Evolutionary conservation across 2,797 vertebrate genomes (phyloP), one percentile per base, ranked within the genome.

Genomic region (Pachyuromys duprasi): DNA sequence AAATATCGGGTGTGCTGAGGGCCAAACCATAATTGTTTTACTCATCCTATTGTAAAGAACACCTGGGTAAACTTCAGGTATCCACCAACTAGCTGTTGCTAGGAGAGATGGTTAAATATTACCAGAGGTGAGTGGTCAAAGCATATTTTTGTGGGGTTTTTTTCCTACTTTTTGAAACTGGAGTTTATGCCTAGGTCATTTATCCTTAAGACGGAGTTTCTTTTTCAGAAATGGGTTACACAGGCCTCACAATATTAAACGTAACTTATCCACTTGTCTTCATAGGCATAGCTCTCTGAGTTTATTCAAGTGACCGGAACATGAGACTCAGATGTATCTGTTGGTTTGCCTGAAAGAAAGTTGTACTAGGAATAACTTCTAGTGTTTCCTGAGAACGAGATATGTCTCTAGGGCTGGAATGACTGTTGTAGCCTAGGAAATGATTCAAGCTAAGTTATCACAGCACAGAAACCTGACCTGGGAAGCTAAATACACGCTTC

Each of bases 281-380:
- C 18, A 2, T 33, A 89, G 94, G 33, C 42, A 42, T 20, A 5
- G 22, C 53, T 92, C 31, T 49, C 42, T 80, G 36, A 18, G 63
- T 86, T 81, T 20, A 49, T 91, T 82, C 69, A 36, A 42, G 24
- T 95, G 33, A 36, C 22, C 67, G 62, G 60, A 80, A 86, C 3
- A 81, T 45, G 24, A 8, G 42, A 55, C 55, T 28, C 39, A 72
- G 13, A 26, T 72, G 70, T 69, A 42, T 39, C 72, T 80, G 14
- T 86, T 11, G 67, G 49, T 78, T 82, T 90, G 36, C 65, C 28
- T 80, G 36, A 89, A 94, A 94, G 91, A 65, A 67, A 7, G 13
- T 55, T 55, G 31, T 60, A 33, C 87, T 55, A 60, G 36, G 45
- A 75, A 88, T 3, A n/a, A 31, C 22, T 57, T 78, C 57, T 26